Conservation (phyloP, 2,888 invertebrate genomes). For the Nyleta sp. region DNA sequence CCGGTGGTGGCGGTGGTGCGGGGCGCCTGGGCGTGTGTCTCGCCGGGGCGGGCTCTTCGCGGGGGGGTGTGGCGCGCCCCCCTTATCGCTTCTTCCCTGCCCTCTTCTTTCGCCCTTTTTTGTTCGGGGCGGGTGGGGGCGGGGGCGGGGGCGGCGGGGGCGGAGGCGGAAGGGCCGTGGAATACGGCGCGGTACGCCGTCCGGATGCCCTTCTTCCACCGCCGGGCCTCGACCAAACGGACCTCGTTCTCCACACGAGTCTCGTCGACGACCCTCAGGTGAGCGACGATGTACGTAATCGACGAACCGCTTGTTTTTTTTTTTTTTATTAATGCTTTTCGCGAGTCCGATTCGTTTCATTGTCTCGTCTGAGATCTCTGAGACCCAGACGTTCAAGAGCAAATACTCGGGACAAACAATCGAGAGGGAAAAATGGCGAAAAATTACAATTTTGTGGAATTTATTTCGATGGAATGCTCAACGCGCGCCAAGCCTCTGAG, state of each 20-base stretch:
- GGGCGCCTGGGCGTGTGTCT: no score
- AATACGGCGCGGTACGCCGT: conserved; percentile 79
- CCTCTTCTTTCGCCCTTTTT: no score
- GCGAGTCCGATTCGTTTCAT: no score
- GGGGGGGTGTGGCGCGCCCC: no score
- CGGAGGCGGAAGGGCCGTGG: conserved; percentile 76
- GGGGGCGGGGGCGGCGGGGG: conserved; percentile 79
- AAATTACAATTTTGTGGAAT: conserved; percentile 45
- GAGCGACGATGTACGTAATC: conserved; percentile 76
- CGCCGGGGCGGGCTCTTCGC: no score
- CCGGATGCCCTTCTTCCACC: conserved; percentile 81
- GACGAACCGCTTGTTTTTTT: background rate
- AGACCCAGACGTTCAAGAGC: no score
- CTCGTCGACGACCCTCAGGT: conserved; percentile 82
- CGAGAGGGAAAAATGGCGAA: conserved; percentile 11
- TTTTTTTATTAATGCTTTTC: conserved; percentile 21
- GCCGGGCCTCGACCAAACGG: conserved; percentile 81
- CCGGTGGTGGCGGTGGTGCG: no score
- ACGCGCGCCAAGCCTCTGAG: conserved; percentile 43
- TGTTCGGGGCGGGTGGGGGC: no score
- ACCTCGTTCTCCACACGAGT: conserved; percentile 81
- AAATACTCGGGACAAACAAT: conserved; percentile 25
- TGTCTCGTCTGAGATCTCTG: no score
- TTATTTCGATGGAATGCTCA: conserved; percentile 52
- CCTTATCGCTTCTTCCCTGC: no score